phyloP scores from a whole-genome alignment of 2,797 vertebrate genomes.

The Erethizon dorsatum region DNA sequence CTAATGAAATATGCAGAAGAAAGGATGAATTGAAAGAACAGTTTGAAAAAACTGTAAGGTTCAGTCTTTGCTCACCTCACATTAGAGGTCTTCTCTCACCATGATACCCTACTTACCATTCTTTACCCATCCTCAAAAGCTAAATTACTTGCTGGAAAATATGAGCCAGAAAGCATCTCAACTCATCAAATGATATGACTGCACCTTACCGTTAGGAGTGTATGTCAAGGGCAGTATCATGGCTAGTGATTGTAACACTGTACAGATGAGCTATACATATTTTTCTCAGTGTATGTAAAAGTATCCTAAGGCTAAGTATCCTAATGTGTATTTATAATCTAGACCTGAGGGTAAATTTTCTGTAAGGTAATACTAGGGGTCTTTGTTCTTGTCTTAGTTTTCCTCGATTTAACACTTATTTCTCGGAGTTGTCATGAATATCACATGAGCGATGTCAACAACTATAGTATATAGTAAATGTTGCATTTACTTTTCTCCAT shows the following conservation, averaged over 20 bases:
- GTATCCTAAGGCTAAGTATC: neutral
- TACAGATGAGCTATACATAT: neutral
- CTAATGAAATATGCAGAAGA: neutral
- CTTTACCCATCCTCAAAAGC: neutral
- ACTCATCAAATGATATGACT: neutral
- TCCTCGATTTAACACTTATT: neutral
- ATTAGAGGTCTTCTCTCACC: fast-evolving
- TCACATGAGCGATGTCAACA: neutral
- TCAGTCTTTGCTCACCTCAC: fast-evolving
- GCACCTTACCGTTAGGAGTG: neutral
- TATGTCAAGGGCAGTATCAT: neutral
- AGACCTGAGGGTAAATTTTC: neutral
- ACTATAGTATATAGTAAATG: neutral
- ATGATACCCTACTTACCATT: neutral
- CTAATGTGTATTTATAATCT: neutral
- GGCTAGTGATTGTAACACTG: neutral
- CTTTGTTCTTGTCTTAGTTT: neutral
- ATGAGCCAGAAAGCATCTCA: neutral
- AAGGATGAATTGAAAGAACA: neutral
- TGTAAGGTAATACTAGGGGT: constrained; percentile 3
- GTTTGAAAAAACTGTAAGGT: neutral
- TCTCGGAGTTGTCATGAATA: neutral
- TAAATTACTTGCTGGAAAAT: neutral
- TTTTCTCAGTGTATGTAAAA: neutral
- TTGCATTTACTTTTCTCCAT: neutral